Percentiles rank a stretch among this genome's conserved stretches.
These are phyloP conservation scores for Oenanthe oenanthe DNA, from an alignment of 2,113 vertebrate genomes.

Conservation along the genomic window DNA sequence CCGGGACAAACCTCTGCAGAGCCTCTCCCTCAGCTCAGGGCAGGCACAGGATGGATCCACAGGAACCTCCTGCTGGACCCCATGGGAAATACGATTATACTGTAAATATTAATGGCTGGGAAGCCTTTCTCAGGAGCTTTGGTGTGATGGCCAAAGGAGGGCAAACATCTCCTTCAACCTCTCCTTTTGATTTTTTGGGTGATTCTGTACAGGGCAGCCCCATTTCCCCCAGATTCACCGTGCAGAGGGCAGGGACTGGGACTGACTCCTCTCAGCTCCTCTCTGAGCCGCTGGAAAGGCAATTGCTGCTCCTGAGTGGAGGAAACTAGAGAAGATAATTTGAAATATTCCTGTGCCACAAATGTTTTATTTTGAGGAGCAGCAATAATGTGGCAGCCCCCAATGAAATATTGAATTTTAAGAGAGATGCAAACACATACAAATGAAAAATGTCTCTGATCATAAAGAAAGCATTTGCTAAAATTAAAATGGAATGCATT, in stretches of 20 bases:
- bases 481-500: conserved; percentile 61
- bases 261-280: background rate
- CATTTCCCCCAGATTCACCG: accelerated
- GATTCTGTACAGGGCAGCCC: background rate
- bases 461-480: conserved; percentile 57
- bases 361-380: conserved; percentile 32
- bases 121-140: background rate
- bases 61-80: accelerated
- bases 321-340: background rate
- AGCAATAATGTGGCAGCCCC: background rate
- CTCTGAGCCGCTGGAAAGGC: background rate
- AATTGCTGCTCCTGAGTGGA: background rate
- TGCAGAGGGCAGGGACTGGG: background rate
- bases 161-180: background rate
- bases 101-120: background rate
- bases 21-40: background rate
- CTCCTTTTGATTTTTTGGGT: background rate
- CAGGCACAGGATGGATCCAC: background rate
- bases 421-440: conserved; percentile 61
- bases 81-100: accelerated
- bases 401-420: conserved; percentile 56
- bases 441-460: conserved; percentile 62
- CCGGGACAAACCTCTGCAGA: background rate
- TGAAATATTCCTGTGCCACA: conserved; percentile 38
- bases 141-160: background rate